Evolutionary conservation across 2,888 invertebrate genomes (phyloP), one percentile per base, ranked within the genome.

Genomic region (Ametastegia equiseti): DNA sequence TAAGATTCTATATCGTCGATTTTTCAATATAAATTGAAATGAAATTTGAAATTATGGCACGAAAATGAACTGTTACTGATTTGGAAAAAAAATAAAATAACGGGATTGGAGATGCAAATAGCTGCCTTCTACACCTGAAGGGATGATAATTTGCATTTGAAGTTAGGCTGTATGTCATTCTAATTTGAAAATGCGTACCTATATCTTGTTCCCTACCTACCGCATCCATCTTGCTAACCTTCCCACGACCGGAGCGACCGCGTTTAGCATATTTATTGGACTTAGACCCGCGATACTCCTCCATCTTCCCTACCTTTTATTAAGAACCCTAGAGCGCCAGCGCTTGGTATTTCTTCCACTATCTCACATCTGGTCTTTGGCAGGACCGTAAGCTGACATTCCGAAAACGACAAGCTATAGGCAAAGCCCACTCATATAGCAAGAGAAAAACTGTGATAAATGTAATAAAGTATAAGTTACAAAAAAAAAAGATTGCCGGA

Each of bases 211-310:
- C 30, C 60, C 23, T 60, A 15, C 60, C 23, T 60, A 15, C 15
- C 36, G 67, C 33, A 67, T 39, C 19, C 39, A 42, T 67, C 67
- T 19, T 42, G 42, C 36, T n/a, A 42, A 67, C 67, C 67, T n/a
- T 67, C 19, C 19, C n/a, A 27, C 45, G 50, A 77, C 69, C 81
- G 71, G 63, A 80, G 47, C 60, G 67, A 80, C 57, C 13, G 71
- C 77, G 80, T 84, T 84, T 83, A 82, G 84, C 83, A 85, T 84
- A 84, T 85, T 85, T 85, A 85, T 85, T 82, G 83, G 80, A 82
- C 63, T 9, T 13, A 11, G 67, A 33, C 23, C 36, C 67, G 33
- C 67, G 50, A 50, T 50, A 50, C 50, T 50, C 50, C 19, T 50
- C 50, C 50, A 19, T 50, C 50, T 50, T 19, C 50, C 50, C 50